These are phyloP conservation scores for Julus scanicus DNA, from an alignment of 2,888 invertebrate species.

Conservation along the genomic window DNA sequence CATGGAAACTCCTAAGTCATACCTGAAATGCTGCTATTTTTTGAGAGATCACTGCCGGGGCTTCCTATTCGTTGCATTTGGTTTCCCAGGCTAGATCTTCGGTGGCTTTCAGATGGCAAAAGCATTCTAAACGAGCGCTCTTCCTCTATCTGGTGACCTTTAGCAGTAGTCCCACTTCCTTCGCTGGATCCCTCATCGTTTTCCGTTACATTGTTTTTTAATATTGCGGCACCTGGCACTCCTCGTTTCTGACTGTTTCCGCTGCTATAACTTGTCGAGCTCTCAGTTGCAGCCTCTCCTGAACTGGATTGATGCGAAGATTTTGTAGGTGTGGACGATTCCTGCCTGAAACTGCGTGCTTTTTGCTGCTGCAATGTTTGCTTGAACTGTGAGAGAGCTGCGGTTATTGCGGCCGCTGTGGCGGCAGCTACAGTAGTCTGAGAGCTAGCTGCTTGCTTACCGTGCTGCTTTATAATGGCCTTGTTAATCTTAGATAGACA, in stretches of 20 bases:
- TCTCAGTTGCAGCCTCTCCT: neutral
- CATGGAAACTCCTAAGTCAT: too few relatives aligned
- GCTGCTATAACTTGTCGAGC: neutral
- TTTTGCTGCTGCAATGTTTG: neutral
- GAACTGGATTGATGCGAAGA: neutral
- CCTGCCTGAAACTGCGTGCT: neutral
- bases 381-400: slow-evolving; percentile 58
- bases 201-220: neutral
- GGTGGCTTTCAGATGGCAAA: slow-evolving; percentile 54
- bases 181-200: neutral
- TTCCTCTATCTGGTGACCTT: neutral
- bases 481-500: slow-evolving; percentile 48
- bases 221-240: neutral
- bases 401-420: slow-evolving; percentile 61
- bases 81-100: slow-evolving; percentile 30
- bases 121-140: slow-evolving; percentile 55
- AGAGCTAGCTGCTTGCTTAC: slow-evolving; percentile 50
- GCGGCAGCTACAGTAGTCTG: slow-evolving; percentile 60
- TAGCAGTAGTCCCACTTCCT: neutral
- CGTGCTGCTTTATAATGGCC: neutral
- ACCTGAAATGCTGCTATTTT: slow-evolving; percentile 46
- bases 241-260: neutral
- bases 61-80: neutral
- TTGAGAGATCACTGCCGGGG: neutral
- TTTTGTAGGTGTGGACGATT: neutral